phyloP scores from a whole-genome alignment of 2,888 invertebrate species.

The Tiphia femorata region DNA sequence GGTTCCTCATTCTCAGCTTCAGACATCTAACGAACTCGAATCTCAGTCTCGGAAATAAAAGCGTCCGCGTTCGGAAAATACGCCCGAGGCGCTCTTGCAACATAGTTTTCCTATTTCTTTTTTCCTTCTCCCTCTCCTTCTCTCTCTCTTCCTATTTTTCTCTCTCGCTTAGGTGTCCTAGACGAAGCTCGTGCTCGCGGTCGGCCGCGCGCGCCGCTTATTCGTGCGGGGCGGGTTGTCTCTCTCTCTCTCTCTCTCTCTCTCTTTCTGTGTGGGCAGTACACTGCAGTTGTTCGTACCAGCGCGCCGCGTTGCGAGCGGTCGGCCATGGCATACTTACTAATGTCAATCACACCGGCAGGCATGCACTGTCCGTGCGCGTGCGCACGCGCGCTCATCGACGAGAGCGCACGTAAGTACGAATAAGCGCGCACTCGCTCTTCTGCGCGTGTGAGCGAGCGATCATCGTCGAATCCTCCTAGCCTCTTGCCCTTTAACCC shows the following conservation, averaged over 20 bases:
- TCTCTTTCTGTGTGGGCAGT: slow-evolving; percentile 59
- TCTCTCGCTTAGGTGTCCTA: slow-evolving; percentile 11
- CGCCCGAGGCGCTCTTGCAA: no score
- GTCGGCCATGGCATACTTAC: slow-evolving; percentile 69
- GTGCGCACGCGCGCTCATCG: slow-evolving; percentile 14
- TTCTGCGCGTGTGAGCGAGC: neutral
- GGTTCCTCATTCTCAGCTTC: no score
- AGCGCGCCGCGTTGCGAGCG: slow-evolving; percentile 63
- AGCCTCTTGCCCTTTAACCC: slow-evolving; percentile 45
- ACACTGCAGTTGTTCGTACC: slow-evolving; percentile 59
- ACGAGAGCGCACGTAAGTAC: slow-evolving; percentile 7
- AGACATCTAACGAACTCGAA: no score
- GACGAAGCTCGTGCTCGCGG: slow-evolving; percentile 26
- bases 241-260: no score
- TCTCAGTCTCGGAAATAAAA: no score
- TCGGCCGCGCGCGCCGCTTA: slow-evolving; percentile 30
- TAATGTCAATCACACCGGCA: slow-evolving; percentile 69
- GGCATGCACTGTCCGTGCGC: slow-evolving; percentile 56
- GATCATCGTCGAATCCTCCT: slow-evolving; percentile 28
- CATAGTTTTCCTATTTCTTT: neutral
- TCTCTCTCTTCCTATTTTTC: neutral
- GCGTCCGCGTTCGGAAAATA: no score
- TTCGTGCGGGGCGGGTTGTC: slow-evolving; percentile 48
- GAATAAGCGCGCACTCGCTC: slow-evolving; percentile 3
- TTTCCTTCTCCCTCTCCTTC: neutral